Conservation (phyloP, 2,797 vertebrate species). For the Staurois parvus region DNA sequence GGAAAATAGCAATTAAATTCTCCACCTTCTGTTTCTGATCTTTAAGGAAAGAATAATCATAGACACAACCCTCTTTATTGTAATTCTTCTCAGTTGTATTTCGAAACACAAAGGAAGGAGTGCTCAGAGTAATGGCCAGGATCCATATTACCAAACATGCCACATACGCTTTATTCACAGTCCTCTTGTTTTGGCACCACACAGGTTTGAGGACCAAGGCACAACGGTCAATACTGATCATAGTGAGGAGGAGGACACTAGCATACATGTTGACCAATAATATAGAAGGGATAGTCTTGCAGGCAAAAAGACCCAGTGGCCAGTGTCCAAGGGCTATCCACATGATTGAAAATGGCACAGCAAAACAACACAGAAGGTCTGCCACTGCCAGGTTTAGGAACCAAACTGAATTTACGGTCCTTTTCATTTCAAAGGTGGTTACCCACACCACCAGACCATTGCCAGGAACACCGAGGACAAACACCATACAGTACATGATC, state of each 20-base stretch:
- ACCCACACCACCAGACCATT: constrained; percentile 86
- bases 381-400: constrained; percentile 87
- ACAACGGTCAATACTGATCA: constrained; percentile 89
- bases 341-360: constrained; percentile 79
- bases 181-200: constrained; percentile 88
- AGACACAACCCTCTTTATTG: rapidly evolving
- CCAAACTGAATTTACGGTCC: constrained; percentile 83
- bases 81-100: rapidly evolving
- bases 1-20: rapidly evolving
- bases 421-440: constrained; percentile 75
- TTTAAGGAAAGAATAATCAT: rapidly evolving
- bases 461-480: constrained; percentile 84
- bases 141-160: constrained; percentile 75
- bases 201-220: constrained; percentile 80
- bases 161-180: constrained; percentile 34
- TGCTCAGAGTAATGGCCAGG: constrained; percentile 65
- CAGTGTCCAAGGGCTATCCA: constrained; percentile 72
- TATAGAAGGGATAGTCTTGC: constrained; percentile 77
- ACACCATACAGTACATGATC: constrained; percentile 71
- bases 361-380: constrained; percentile 88
- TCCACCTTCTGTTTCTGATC: rapidly evolving
- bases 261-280: constrained; percentile 85
- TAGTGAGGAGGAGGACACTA: constrained; percentile 82
- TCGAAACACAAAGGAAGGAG: constrained; percentile 70
- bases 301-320: constrained; percentile 75